Evolutionary conservation across 2,888 invertebrate genomes (phyloP).

Genomic region (Zhengitettix transpicula): DNA sequence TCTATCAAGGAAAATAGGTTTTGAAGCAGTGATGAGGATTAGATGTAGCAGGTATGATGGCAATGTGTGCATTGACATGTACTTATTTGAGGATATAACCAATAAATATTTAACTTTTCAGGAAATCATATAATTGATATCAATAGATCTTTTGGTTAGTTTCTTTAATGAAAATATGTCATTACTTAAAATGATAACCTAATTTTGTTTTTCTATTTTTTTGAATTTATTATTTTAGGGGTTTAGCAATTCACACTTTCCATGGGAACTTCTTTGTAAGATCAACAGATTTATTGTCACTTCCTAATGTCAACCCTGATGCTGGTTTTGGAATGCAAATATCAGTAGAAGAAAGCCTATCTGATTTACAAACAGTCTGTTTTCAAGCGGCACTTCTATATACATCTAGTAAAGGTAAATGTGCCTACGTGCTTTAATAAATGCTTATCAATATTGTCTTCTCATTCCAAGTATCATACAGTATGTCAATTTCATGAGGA

Average conservation of each 20-base stretch:
- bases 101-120: too few species aligned
- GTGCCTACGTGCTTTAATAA: too few species aligned
- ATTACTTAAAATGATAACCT: slow-evolving; percentile 1
- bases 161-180: neutral
- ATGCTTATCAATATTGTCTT: too few species aligned
- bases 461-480: too few species aligned
- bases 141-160: neutral
- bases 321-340: slow-evolving; percentile 97
- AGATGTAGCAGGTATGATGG: slow-evolving; percentile 62
- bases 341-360: slow-evolving; percentile 78
- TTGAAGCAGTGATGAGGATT: slow-evolving; percentile 96
- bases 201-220: neutral
- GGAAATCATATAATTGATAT: neutral
- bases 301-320: slow-evolving; percentile 97
- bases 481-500: too few species aligned
- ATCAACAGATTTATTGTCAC: slow-evolving; percentile 85
- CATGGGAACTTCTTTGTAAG: slow-evolving; percentile 99
- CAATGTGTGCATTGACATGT: too few species aligned
- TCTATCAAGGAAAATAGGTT: slow-evolving; percentile 90
- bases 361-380: slow-evolving; percentile 75
- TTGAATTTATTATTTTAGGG: slow-evolving; percentile 30
- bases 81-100: too few species aligned
- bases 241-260: slow-evolving; percentile 91
- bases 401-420: slow-evolving; percentile 72
- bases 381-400: slow-evolving; percentile 97